A percentile compares a stretch with the other conserved stretches of the same genome.
phyloP scores from a whole-genome alignment of 2,888 invertebrate species.

The Muschampia plurimacula region DNA sequence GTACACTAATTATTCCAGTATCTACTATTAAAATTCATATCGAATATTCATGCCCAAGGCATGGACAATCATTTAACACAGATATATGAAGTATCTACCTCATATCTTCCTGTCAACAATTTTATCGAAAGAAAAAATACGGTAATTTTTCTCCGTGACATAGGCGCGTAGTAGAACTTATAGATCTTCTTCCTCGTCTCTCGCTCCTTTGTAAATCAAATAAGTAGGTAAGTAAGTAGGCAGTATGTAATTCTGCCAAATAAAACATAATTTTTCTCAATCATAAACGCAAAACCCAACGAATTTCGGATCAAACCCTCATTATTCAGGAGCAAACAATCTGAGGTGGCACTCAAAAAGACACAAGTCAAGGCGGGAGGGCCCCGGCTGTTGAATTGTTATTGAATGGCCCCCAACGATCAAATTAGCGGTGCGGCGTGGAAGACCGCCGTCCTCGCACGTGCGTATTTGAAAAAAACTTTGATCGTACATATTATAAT shows the following conservation, averaged over 20 bases:
- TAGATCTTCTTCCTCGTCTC: no score
- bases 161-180: no score
- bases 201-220: no score
- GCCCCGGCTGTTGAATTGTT: slow-evolving; percentile 41
- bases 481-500: slow-evolving; percentile 16
- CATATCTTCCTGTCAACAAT: no score
- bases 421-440: slow-evolving; percentile 55
- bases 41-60: no score
- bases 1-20: no score
- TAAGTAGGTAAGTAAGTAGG: background rate
- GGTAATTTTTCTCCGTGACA: no score
- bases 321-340: slow-evolving; percentile 53
- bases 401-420: slow-evolving; percentile 30
- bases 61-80: no score
- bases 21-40: no score
- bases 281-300: slow-evolving; percentile 25
- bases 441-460: slow-evolving; percentile 52
- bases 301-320: slow-evolving; percentile 43
- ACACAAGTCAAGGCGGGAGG: slow-evolving; percentile 48
- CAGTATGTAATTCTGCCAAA: background rate
- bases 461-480: slow-evolving; percentile 44
- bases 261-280: background rate
- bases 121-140: no score
- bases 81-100: no score
- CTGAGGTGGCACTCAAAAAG: slow-evolving; percentile 51